phyloP scores from a whole-genome alignment of 2,113 vertebrate species.

The Bostrychus sinensis region DNA sequence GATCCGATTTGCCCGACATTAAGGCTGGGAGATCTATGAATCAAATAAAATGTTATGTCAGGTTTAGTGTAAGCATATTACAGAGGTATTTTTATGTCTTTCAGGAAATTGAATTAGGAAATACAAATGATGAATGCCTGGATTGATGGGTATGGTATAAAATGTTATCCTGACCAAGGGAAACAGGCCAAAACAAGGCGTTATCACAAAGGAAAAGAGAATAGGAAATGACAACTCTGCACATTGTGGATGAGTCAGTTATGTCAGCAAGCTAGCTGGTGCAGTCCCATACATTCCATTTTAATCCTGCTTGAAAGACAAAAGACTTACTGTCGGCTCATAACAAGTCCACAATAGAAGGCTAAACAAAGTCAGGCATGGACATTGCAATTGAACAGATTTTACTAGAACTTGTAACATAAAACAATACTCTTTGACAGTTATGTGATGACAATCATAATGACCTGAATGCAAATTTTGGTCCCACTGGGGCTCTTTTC shows the following conservation, averaged over 20 bases:
- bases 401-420: background rate
- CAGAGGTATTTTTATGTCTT: background rate
- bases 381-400: background rate
- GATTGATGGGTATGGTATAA: background rate
- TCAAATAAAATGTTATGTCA: slow-evolving; percentile 1
- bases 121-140: slow-evolving; percentile 4
- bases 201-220: slow-evolving; percentile 49
- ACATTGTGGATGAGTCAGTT: slow-evolving; percentile 42
- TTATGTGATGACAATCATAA: background rate
- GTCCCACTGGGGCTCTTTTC: slow-evolving; percentile 16
- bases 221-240: slow-evolving; percentile 63
- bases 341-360: slow-evolving; percentile 32
- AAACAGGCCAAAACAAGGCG: slow-evolving; percentile 41
- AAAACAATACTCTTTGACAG: background rate
- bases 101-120: background rate
- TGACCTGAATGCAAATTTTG: slow-evolving; percentile 26
- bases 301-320: slow-evolving; percentile 58
- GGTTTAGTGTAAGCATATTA: background rate
- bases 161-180: slow-evolving; percentile 34
- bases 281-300: slow-evolving; percentile 62
- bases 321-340: slow-evolving; percentile 23
- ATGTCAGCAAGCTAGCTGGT: slow-evolving; percentile 54
- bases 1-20: slow-evolving; percentile 86
- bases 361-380: background rate
- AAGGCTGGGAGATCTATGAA: slow-evolving; percentile 45